Evolutionary conservation across 1,140 invertebrate species (phyloP).

Genomic region (Euura lappo): DNA sequence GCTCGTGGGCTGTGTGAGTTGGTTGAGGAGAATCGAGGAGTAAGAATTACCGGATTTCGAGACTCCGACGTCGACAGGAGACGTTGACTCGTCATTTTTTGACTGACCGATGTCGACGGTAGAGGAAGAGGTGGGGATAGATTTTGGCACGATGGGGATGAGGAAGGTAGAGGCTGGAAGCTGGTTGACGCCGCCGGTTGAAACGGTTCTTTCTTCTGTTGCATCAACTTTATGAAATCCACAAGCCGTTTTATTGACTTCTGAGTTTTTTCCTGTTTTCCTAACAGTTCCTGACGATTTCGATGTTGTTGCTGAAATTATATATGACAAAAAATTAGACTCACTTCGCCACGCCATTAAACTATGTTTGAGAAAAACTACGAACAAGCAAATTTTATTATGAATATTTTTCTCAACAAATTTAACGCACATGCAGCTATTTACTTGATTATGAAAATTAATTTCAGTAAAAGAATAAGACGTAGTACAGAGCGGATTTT

Average conservation of each 20-base stretch:
- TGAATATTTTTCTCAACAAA: neutral
- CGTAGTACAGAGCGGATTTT: no score
- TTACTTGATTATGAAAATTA: no score
- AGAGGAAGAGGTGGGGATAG: slow-evolving; percentile 25
- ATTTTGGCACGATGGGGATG: slow-evolving; percentile 47
- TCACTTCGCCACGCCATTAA: no score
- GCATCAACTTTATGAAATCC: slow-evolving; percentile 57
- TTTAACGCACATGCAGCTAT: neutral
- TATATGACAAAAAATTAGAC: neutral
- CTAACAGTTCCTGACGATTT: slow-evolving; percentile 49
- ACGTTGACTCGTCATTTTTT: slow-evolving; percentile 15
- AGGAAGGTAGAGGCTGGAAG: slow-evolving; percentile 54
- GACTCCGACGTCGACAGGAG: slow-evolving; percentile 16
- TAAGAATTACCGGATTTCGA: slow-evolving; percentile 22
- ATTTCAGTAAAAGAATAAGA: no score
- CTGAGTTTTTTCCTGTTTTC: slow-evolving; percentile 56
- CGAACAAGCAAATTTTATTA: no score
- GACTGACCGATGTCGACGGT: slow-evolving; percentile 27
- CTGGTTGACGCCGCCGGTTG: slow-evolving; percentile 43
- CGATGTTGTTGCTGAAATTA: slow-evolving; percentile 49
- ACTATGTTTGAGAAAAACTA: no score
- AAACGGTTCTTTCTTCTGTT: slow-evolving; percentile 35
- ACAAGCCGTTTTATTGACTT: slow-evolving; percentile 55
- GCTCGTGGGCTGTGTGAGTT: slow-evolving; percentile 31
- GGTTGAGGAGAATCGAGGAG: slow-evolving; percentile 36